Base-by-base conservation (phyloP, 1,140 invertebrate species). In the Protaetia brevitarsis region DNA sequence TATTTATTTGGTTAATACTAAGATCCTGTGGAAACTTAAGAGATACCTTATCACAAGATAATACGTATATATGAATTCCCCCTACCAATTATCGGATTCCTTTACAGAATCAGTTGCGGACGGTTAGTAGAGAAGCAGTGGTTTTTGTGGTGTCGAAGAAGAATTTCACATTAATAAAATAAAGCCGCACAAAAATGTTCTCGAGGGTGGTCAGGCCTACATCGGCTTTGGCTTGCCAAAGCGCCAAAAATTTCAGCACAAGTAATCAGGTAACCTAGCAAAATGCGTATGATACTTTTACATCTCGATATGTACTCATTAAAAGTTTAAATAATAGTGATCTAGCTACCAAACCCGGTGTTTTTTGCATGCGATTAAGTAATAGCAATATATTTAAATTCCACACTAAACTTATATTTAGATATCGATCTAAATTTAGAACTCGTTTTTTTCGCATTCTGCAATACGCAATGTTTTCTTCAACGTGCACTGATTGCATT, bases 401-500 rank as follows among this genome's bases (percentile, higher is more conserved):
- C n/a, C n/a, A n/a, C n/a, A n/a, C n/a, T n/a, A n/a, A n/a, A n/a
- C n/a, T 21, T 59, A 59, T 30, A 29, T 59, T 59, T 31, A 31
- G 57, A 59, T 59, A 59, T 59, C 23, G 57, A n/a, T n/a, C 57
- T 59, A 59, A 59, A 59, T 29, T 29, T 59, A 59, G 57, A 28
- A 26, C 11, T 10, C 31, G 6, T 8, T 51, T 51, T 51, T 51
- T n/a, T 4, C 41, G 21, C n/a, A 19, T 26, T 51, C 26, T 51
- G 7, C 16, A 23, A 41, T 16, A 19, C 19, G 41, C 1, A 13
- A 51, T 41, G 19, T 51, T 51, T 51, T 51, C 41, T 51, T 7
- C 3, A 51, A 51, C 41, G 3, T 51, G 57, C 6, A 27, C 4
- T 59, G 26, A 31, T 16, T 11, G 26, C 19, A 13, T 21, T 28